Percentiles rank a stretch among this genome's conserved stretches.
Conservation (phyloP, 2,888 invertebrate genomes). For the Lypha dubia region DNA sequence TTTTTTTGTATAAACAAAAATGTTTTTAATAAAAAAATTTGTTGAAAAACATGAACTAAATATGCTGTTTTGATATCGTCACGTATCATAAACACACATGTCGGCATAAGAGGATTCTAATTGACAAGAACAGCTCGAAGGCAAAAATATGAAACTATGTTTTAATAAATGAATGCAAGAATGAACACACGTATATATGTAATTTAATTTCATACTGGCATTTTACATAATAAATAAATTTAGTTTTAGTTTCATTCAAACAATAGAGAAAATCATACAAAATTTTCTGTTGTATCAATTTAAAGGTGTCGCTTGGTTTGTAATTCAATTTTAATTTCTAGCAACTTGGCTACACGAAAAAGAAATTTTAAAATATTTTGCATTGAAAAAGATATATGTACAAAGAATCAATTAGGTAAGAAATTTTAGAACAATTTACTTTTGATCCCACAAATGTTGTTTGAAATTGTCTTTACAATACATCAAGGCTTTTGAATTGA, state of each 20-base stretch:
- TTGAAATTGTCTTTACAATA: too few relatives aligned
- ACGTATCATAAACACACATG: slow-evolving; percentile 44
- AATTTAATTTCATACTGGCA: background rate
- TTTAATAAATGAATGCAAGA: slow-evolving; percentile 9
- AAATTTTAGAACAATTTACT: too few relatives aligned
- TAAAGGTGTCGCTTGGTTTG: too few relatives aligned
- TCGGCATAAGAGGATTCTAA: slow-evolving; percentile 43
- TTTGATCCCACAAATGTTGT: too few relatives aligned
- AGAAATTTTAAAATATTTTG: too few relatives aligned
- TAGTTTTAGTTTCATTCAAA: background rate
- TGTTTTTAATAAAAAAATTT: slow-evolving; percentile 5
- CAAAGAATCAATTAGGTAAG: too few relatives aligned
- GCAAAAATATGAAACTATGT: background rate
- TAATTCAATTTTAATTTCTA: too few relatives aligned
- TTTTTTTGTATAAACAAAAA: slow-evolving; percentile 21
- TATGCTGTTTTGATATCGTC: slow-evolving; percentile 38
- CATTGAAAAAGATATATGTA: too few relatives aligned
- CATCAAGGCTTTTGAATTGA: too few relatives aligned
- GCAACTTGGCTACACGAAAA: too few relatives aligned
- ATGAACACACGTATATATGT: background rate
- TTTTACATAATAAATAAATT: background rate
- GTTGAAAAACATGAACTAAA: slow-evolving; percentile 20
- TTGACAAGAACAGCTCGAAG: slow-evolving; percentile 32
- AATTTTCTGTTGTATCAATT: too few relatives aligned
- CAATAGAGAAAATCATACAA: background rate